Conservation (phyloP, 2,797 vertebrate species). For the Morus bassanus region DNA sequence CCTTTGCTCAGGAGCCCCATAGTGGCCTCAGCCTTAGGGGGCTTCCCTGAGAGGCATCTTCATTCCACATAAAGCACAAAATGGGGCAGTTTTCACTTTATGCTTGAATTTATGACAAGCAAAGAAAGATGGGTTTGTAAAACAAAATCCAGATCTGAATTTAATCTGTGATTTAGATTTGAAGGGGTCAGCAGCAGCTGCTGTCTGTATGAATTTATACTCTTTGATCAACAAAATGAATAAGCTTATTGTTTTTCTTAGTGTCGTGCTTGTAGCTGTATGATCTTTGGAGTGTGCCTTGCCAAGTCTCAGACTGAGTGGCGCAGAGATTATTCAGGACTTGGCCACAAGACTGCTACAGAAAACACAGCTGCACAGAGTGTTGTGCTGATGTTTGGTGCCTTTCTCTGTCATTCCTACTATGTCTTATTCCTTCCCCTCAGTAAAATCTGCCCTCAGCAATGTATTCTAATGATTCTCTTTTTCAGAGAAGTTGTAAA, state of each 20-base stretch:
- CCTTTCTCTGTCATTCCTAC: neutral
- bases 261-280: neutral
- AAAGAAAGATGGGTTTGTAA: neutral
- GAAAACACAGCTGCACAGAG: neutral
- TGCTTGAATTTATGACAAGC: neutral
- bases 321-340: neutral
- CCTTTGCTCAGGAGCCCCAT: neutral
- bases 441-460: neutral
- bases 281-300: neutral
- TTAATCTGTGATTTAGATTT: neutral
- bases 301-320: neutral
- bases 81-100: neutral
- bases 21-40: neutral
- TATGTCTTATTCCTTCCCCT: neutral
- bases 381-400: neutral
- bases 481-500: neutral
- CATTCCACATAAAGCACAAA: neutral
- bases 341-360: neutral
- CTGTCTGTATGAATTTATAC: neutral
- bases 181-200: neutral
- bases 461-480: neutral
- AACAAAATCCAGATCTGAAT: neutral
- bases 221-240: neutral
- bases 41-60: neutral
- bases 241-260: neutral